A percentile compares a stretch with the other conserved stretches of the same genome.
These are phyloP conservation scores for Nasonia longicornis DNA, from an alignment of 1,140 invertebrate species.

Conservation along the genomic window DNA sequence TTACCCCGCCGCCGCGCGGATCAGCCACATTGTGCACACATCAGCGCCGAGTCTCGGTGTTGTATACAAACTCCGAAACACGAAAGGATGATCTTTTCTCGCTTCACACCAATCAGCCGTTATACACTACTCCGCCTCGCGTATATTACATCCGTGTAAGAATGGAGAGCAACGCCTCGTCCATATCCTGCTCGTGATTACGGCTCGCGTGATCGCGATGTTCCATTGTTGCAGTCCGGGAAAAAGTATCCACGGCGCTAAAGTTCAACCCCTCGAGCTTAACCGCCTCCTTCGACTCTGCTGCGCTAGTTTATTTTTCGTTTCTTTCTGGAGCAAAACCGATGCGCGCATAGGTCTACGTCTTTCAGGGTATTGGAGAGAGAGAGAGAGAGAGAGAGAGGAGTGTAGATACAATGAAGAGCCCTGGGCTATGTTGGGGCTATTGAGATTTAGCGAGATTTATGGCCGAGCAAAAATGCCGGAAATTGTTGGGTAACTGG, in stretches of 20 bases:
- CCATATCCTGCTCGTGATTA: conserved; percentile 1
- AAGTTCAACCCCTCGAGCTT: conserved; percentile 28
- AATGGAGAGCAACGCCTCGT: background rate
- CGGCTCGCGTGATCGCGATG: conserved; percentile 18
- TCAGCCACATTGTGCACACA: background rate
- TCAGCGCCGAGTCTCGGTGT: background rate
- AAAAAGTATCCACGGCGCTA: background rate
- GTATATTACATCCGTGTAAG: background rate
- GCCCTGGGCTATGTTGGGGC: background rate
- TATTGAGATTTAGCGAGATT: conserved; percentile 32
- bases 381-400: background rate
- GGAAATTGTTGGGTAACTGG: conserved; percentile 20
- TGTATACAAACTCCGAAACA: background rate
- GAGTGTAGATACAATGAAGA: conserved; percentile 22
- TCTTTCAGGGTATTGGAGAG: conserved; percentile 6
- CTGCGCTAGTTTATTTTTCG: background rate
- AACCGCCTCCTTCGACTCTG: background rate
- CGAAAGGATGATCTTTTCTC: background rate
- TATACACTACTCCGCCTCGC: background rate
- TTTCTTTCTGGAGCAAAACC: background rate
- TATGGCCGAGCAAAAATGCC: conserved; percentile 11
- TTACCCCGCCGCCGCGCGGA: too few species aligned
- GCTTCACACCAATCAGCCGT: background rate
- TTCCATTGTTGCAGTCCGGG: conserved; percentile 20
- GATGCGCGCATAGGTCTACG: background rate